Evolutionary conservation across 2,888 invertebrate species (phyloP), one percentile per base, ranked within the genome.

Genomic region (Xestobium rufovillosum): DNA sequence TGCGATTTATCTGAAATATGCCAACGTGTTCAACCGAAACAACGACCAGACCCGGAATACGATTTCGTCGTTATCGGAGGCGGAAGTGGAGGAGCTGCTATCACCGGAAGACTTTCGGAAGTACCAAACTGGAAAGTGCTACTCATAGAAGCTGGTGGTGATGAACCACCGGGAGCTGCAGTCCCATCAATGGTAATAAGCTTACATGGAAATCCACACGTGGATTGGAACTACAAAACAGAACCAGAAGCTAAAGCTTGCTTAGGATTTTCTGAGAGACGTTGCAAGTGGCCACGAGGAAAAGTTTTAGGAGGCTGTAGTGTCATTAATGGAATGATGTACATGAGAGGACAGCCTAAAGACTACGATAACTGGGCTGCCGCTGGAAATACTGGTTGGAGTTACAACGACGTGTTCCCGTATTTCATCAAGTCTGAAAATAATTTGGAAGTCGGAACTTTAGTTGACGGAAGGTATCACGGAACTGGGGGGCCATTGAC

Each of bases 321-420:
- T 29, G 79, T 78, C 0, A 73, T 82, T 34, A 84, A 88, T 56
- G 86, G 86, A 1, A 88, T 88, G 87, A 84, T 83, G 77, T 87
- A 87, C 60, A 78, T 81, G 61, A 70, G 87, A 13, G 87, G 87
- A 0, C 78, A 81, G 48, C 71, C 79, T 0, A 71, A 69, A 2
- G 87, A 87, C 64, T 87, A 80, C 62, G 78, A 86, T 54, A 71
- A 74, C 4, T 87, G 87, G 87, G 82, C 72, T 2, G 69, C 68
- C 9, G 72, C 76, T 41, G 86, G 86, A 1, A 84, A 83, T 23
- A 55, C 63, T 0, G 83, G 82, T n/a, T 87, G 87, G 87, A 70
- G 76, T 3, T 87, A 83, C 75, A 69, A 71, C n/a, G 80, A 85
- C 28, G 76, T 86, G 4, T 62, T 86, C 36, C 85, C 85, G 0